Evolutionary conservation across 2,113 vertebrate genomes (phyloP), one percentile per base, ranked within the genome.

Genomic region (Apteryx owenii): DNA sequence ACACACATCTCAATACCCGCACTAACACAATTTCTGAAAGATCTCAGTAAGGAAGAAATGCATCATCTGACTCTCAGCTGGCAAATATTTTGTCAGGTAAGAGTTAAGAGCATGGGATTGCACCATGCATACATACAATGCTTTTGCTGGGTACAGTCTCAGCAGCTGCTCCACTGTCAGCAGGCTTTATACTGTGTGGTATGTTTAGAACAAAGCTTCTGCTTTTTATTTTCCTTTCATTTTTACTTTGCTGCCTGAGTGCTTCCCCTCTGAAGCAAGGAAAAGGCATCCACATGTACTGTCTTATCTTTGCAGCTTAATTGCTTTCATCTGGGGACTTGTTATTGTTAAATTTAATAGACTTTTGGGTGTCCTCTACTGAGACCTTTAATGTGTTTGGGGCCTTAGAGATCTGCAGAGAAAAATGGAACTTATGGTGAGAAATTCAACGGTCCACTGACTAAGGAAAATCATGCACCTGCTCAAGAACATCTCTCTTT

Each of bases 261-360:
- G 68, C 61, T 77, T 89, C 89, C 73, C 90, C 46, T 77, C 65
- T 51, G 75, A 81, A 83, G 89, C 29, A 58, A 93, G 83, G 61
- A n/a, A 93, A 86, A 94, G 31, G 76, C 82, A 92, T 92, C 89
- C 73, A 90, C 79, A n/a, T 65, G 89, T 92, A 40, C 61, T 72
- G 88, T 53, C 95, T 92, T 81, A 95, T 93, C 84, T 62, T 89
- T 80, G 68, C 93, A 85, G 81, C 91, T 94, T 97, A 97, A 97
- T 95, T 97, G 88, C 93, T 87, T 89, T 93, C 38, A 94, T 89
- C 93, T 87, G 53, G 97, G 94, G 97, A 95, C 94, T 96, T 97
- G 94, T 97, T 97, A 96, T 92, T 95, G 78, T 76, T 93, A 95
- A 94, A 95, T 97, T 97, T 97, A 96, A 96, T 95, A 96, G 96